Base-by-base conservation (phyloP, 1,140 invertebrate species). In the Zaprionus camerounensis region DNA sequence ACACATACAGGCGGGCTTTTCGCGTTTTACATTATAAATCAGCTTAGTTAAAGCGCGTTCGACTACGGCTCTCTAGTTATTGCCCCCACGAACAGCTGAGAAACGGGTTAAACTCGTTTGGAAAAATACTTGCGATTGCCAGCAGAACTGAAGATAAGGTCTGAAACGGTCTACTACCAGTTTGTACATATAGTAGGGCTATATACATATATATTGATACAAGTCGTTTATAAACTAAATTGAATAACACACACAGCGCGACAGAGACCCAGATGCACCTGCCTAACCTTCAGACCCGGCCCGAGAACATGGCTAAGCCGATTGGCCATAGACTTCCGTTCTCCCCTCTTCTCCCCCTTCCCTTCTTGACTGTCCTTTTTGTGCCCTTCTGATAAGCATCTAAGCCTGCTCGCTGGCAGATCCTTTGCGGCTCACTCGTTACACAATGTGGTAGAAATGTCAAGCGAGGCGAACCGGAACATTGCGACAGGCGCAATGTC, bases 81-180 rank as follows among this genome's bases (percentile, higher is more conserved):
- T 26, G 24, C 24, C 24, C 24, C 24, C 24, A 26, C 44, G 36
- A 65, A 67, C 66, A 71, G 71, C 69, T 67, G 69, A 73, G 69
- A 78, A 88, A 88, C 85, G 85, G 67, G 85, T 90, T 59, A 85
- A 90, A 88, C 85, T 90, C 38, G 85, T 88, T 88, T 88, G 68
- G 51, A 66, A 79, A 90, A 90, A 81, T 72, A 84, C 84, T 80
- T 85, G 65, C 69, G 74, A 80, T 77, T 79, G 67, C 65, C 64
- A 53, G 22, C 57, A 71, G 46, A 76, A 63, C 65, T 59, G 53
- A 78, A 81, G 75, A 78, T 74, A 82, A 88, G 77, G 76, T 64
- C 80, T 62, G 51, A 71, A 59, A 41, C 24, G 41, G 34, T 76
- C 34, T 56, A 55, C 68, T 59, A 66, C 69, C 55, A 76, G 68